Base-by-base conservation (phyloP, 2,797 vertebrate species). In the Cynopterus sphinx region DNA sequence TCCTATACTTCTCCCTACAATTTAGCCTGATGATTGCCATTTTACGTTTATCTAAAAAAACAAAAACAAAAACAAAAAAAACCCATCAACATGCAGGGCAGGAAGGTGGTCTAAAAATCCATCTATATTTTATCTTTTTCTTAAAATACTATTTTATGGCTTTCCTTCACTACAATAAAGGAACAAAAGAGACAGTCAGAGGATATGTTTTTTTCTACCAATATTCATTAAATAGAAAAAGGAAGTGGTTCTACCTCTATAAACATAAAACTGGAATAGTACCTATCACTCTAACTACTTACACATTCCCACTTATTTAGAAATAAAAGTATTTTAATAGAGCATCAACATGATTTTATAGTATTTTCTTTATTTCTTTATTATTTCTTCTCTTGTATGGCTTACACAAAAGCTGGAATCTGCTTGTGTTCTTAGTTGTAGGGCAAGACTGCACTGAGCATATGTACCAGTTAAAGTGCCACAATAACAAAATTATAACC, bases 61-160 rank as follows among this genome's bases (percentile, higher is more conserved):
- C n/a, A n/a, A n/a, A n/a, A n/a, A n/a, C n/a, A 84, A 51, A 1
- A 26, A 49, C 15, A 43, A 43, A 9, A 43, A 87, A 51, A 2
- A 31, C 9, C 7, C 21, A 75, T 22, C 55, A 61, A 90, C 6
- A 7, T 3, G 28, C 19, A 79, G n/a, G 41, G 41, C 12, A 77
- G 89, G 13, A 87, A 87, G 12, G 24, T 67, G 26, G 5, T 28
- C 59, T 77, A 82, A 94, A 75, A 87, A 36, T 19, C 84, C 6
- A 85, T 33, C 4, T 43, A 39, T 57, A 36, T 75, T 24, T 91
- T 89, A 33, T 21, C 4, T 79, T 11, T 49, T 87, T 68, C n/a
- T 91, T 71, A 91, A 91, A 85, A 88, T n/a, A 91, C 28, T 91
- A 33, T 63, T 75, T 61, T 59, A n/a, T 89, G 31, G 6, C 10